Evolutionary conservation across 1,140 invertebrate species (phyloP), one percentile per base, ranked within the genome.

Genomic region (Druon quercuslanigerum): DNA sequence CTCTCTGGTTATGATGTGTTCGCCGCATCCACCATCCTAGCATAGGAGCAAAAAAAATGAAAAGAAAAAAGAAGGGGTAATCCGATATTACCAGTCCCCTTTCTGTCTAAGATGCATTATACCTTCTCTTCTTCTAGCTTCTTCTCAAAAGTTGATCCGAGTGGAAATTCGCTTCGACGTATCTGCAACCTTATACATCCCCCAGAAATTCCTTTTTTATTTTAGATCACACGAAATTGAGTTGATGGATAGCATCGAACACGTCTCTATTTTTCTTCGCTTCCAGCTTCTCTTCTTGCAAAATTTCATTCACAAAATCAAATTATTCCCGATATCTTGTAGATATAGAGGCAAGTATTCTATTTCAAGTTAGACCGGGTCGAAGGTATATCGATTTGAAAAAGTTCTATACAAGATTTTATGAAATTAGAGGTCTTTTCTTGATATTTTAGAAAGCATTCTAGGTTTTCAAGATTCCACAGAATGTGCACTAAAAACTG

Each of bases 81-180:
- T 89, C 86, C 84, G 88, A 89, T 88, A 89, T 90, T 88, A 87
- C 87, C 78, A 72, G 83, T 78, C 83, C 81, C 83, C 83, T 84
- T 83, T 85, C 75, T 77, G 75, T 74, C 73, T 78, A 75, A 82
- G 79, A 81, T 82, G 78, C 80, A 85, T 85, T 82, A 83, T 80
- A 85, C 80, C 76, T 82, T 78, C 78, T 83, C 73, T 80, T 82
- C 75, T 83, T 79, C 79, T 75, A 71, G 77, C 73, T 80, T 82
- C 75, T 83, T 79, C 79, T 75, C 71, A 79, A 79, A 80, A 83
- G 82, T 82, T 76, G 79, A 77, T 77, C 78, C 73, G 79, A 83
- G 74, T 80, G 72, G 51, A 81, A 81, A 83, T 83, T 83, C 81
- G 79, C 78, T 81, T 83, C 78, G 75, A 73, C 60, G 56, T 50